Evolutionary conservation across 2,797 vertebrate species (phyloP), one percentile per base, ranked within the genome.

Genomic region (Chaenodraco wilsoni): DNA sequence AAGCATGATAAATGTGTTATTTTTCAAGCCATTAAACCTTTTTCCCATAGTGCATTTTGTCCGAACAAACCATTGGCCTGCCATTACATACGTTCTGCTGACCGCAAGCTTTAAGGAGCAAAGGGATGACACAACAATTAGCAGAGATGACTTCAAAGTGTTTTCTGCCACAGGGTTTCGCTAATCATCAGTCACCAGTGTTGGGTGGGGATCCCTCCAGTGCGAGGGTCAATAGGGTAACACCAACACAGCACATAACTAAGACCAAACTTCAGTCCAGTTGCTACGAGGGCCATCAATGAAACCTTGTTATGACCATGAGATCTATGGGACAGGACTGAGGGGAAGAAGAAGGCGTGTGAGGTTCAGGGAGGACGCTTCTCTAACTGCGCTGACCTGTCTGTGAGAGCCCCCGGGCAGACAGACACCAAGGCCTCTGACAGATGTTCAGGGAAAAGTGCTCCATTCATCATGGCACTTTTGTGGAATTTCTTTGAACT

Each of bases 1-100:
- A 89, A 92, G 89, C 91, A 90, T 91, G 90, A 92, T 87, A 89
- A 86, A 89, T 86, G 78, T 91, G 86, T 92, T 91, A 84, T 92
- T 93, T 92, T 91, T 93, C 89, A 92, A 84, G 84, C 89, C 89
- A 93, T 92, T 93, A 91, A 92, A 90, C 90, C 77, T 83, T 92
- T 89, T 84, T 64, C 64, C 75, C 87, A 79, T 87, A 89, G 84
- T 82, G 80, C 84, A 91, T 90, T 90, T 87, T 87, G 79, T 87
- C 84, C 65, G 81, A 81, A 72, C 73, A 84, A 76, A 77, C 79
- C 40, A 2, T n/a, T 78, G 74, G 59, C 74, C 75, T 74, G 79
- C 66, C 17, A 19, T 72, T 71, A 72, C 45, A 66, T 66, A 65
- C 6, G 60, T 76, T 84, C 70, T 59, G 54, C 85, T 88, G 69